Base-by-base conservation (phyloP, 2,888 invertebrate genomes). In the Calephelis perditalis region DNA sequence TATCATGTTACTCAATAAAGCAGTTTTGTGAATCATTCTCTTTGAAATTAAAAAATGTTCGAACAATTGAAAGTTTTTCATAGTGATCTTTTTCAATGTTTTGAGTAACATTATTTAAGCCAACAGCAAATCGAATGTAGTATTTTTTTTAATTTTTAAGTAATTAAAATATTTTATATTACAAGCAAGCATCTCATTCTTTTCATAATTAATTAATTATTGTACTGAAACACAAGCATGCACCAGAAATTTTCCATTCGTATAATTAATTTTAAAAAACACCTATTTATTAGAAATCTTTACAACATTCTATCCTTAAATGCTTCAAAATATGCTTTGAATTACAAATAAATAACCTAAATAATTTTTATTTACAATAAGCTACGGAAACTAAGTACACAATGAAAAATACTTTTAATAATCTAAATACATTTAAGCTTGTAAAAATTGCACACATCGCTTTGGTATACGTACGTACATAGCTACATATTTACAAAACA, bases 371-470 rank as follows among this genome's bases (percentile, higher is more conserved):
- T 73, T 71, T 72, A 73, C 71, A 76, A 64, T 65, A 66, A 60
- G 65, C 62, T 61, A 68, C 64, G 69, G 67, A 73, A 70, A 73
- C 71, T 74, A 72, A 71, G 75, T 84, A 82, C 77, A 81, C 71
- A 77, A 77, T 79, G 80, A 78, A 70, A 70, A 72, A 69, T 78
- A 75, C 61, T 67, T 68, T 58, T 70, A 72, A 61, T 74, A 74
- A 71, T 73, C 81, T 86, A 86, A 77, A 72, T 85, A 84, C 79
- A 83, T 78, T 69, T 82, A 88, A 89, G 88, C 84, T 84, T 89
- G 82, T 85, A 88, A 87, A 88, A 90, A 91, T 91, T 91, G 90
- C 90, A 91, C 90, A 87, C 86, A 77, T 88, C 82, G 84, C 89
- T 91, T 90, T 89, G 90, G 88, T 88, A 88, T 90, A 89, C 87